A percentile compares a stretch with the other conserved stretches of the same genome.
These are phyloP conservation scores for Myotis myotis DNA, from an alignment of 2,797 vertebrate genomes.

Conservation along the genomic window DNA sequence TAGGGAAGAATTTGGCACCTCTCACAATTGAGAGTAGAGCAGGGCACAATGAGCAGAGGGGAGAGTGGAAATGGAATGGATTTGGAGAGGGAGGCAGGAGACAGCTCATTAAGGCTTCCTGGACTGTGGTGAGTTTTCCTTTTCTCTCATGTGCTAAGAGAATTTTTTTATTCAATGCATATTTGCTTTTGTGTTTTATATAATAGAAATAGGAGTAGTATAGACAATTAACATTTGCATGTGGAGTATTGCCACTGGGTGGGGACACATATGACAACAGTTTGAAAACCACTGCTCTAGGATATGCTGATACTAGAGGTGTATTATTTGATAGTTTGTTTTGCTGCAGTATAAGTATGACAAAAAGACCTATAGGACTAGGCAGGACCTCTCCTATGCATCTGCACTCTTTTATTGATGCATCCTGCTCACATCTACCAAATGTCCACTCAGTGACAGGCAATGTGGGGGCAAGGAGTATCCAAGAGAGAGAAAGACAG, in stretches of 20 bases:
- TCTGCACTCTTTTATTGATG: background rate
- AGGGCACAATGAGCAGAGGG: background rate
- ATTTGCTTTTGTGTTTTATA: background rate
- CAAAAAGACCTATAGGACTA: background rate
- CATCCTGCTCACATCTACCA: background rate
- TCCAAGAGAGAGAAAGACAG: background rate
- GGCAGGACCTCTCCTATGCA: background rate
- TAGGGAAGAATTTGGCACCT: background rate
- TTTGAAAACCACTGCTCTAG: background rate
- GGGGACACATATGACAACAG: background rate
- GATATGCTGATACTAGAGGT: background rate
- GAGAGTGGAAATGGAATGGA: too few species aligned
- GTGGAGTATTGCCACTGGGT: background rate
- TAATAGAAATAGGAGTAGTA: background rate
- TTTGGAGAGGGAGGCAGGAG: background rate
- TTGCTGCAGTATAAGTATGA: background rate
- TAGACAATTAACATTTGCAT: background rate
- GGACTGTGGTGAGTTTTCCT: background rate
- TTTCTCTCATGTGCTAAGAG: background rate
- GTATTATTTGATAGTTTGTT: accelerated
- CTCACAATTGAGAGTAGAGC: background rate
- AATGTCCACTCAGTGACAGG: background rate
- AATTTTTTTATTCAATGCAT: background rate
- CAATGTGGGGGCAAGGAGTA: background rate
- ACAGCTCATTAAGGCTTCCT: background rate